Percentiles rank a stretch among this genome's conserved stretches.
phyloP scores from a whole-genome alignment of 1,140 invertebrate genomes.

The Calephelis nemesis region DNA sequence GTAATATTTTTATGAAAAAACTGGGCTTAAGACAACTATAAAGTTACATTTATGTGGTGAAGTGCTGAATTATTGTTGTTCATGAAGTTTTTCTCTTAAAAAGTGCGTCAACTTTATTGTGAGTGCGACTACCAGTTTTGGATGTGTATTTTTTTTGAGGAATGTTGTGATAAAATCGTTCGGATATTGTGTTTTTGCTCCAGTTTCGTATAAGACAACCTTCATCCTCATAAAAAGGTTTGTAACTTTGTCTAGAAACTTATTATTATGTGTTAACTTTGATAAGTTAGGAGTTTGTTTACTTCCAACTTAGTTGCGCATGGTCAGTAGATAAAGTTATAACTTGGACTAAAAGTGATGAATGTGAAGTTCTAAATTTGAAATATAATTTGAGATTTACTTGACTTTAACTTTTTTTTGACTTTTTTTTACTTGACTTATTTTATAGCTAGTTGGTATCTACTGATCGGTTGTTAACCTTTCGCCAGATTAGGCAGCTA shows the following conservation, averaged over 20 bases:
- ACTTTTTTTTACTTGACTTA: too few species aligned
- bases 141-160: slow-evolving; percentile 62
- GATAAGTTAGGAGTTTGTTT: slow-evolving; percentile 65
- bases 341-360: slow-evolving; percentile 4
- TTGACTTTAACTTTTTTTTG: too few species aligned
- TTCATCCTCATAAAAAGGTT: slow-evolving; percentile 48
- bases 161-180: slow-evolving; percentile 70
- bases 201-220: slow-evolving; percentile 44
- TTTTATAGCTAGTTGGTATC: too few species aligned
- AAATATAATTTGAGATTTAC: too few species aligned
- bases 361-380: too few species aligned
- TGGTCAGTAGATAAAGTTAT: slow-evolving; percentile 60
- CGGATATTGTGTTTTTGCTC: slow-evolving; percentile 55
- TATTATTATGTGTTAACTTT: slow-evolving; percentile 45
- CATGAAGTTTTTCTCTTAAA: slow-evolving; percentile 58
- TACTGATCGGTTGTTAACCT: too few species aligned
- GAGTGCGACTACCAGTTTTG: slow-evolving; percentile 68
- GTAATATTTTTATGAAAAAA: slow-evolving; percentile 43
- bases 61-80: slow-evolving; percentile 45
- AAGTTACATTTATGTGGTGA: slow-evolving; percentile 30
- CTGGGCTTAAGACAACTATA: slow-evolving; percentile 38
- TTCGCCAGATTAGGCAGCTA: too few species aligned
- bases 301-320: slow-evolving; percentile 65
- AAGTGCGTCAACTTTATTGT: slow-evolving; percentile 64
- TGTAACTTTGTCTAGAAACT: slow-evolving; percentile 32